These are phyloP conservation scores for Aphrophora alni DNA, from an alignment of 2,888 invertebrate genomes.

Conservation along the genomic window DNA sequence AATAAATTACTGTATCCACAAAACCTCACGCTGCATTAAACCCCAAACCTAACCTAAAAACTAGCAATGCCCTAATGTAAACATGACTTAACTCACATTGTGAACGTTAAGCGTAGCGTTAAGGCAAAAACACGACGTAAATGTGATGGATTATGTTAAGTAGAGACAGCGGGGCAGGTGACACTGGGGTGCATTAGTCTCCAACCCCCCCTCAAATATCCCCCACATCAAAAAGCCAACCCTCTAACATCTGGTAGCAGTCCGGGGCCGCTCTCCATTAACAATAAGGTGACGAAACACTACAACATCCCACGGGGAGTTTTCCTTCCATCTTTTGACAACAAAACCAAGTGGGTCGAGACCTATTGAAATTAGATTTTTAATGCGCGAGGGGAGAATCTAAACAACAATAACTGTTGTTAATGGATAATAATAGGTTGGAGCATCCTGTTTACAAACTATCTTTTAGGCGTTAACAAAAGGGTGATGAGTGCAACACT, in stretches of 20 bases:
- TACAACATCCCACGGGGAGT: not conserved
- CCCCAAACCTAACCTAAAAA: too few relatives aligned
- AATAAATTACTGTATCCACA: too few relatives aligned
- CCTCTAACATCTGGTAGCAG: not conserved
- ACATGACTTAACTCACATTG: not conserved
- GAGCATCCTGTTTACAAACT: not conserved
- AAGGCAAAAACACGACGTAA: slow-evolving; percentile 1
- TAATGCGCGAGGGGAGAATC: not conserved
- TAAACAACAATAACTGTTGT: not conserved
- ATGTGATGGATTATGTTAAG: not conserved
- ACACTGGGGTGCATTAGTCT: not conserved
- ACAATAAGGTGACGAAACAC: too few relatives aligned
- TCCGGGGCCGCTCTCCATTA: not conserved
- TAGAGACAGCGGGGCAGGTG: not conserved
- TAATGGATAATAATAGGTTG: not conserved
- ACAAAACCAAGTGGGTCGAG: not conserved
- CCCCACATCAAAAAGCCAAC: too few relatives aligned
- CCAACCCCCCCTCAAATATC: too few relatives aligned
- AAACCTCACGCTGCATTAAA: too few relatives aligned
- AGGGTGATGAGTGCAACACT: not conserved
- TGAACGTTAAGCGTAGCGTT: not conserved
- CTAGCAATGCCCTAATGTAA: not conserved
- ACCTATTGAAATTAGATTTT: slow-evolving; percentile 6
- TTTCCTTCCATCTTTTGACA: slow-evolving; percentile 5
- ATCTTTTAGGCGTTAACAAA: slow-evolving; percentile 5